Conservation (phyloP, 2,888 invertebrate genomes). For the Ophion ellenae region DNA sequence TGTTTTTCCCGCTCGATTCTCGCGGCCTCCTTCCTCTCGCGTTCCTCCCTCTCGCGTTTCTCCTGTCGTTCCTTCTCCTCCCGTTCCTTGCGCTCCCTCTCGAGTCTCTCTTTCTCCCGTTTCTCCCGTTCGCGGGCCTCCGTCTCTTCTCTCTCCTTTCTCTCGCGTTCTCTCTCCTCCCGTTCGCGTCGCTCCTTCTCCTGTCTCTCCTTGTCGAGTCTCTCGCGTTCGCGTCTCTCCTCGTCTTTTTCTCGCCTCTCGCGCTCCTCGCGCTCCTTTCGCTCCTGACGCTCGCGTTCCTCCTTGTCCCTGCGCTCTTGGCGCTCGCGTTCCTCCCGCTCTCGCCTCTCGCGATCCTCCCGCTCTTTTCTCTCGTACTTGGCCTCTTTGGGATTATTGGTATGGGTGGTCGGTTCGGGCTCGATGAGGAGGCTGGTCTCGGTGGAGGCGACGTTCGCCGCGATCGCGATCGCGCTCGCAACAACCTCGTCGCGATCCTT, state of each 20-base stretch:
- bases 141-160: slow-evolving; percentile 73
- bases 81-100: slow-evolving; percentile 77
- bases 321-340: slow-evolving; percentile 77
- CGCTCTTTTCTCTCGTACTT: slow-evolving; percentile 76
- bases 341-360: slow-evolving; percentile 76
- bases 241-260: slow-evolving; percentile 75
- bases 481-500: slow-evolving; percentile 75
- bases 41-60: slow-evolving; percentile 76
- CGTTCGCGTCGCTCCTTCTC: slow-evolving; percentile 77
- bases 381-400: slow-evolving; percentile 60
- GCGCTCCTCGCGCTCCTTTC: slow-evolving; percentile 77
- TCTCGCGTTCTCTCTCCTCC: slow-evolving; percentile 76
- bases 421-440: background rate
- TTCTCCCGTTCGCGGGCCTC: slow-evolving; percentile 77
- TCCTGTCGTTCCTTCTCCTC: slow-evolving; percentile 80
- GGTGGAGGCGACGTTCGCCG: background rate
- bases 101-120: slow-evolving; percentile 75
- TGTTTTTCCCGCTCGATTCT: slow-evolving; percentile 79
- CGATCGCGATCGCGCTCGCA: no score
- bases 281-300: slow-evolving; percentile 72
- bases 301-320: slow-evolving; percentile 71
- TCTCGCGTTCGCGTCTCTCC: slow-evolving; percentile 76
- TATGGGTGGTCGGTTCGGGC: slow-evolving; percentile 12
- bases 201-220: slow-evolving; percentile 71
- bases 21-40: slow-evolving; percentile 73